These are phyloP conservation scores for Hydrotaea diabolus DNA, from an alignment of 2,888 invertebrate species.

Conservation along the genomic window DNA sequence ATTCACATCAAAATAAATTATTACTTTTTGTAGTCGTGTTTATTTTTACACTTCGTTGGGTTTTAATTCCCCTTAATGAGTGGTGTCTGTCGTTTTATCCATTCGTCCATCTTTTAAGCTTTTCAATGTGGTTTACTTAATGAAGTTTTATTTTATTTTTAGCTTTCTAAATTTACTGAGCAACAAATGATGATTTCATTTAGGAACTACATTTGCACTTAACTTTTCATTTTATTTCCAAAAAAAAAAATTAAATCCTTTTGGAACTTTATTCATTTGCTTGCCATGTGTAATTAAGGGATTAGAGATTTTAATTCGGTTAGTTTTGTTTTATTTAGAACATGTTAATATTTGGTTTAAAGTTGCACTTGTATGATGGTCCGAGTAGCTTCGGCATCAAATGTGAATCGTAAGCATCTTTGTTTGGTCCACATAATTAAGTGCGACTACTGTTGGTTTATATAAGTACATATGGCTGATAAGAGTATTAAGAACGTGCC, in stretches of 20 bases:
- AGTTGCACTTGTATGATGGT: no score
- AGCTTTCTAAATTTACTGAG: not conserved
- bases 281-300: not conserved
- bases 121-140: not conserved
- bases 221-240: not conserved
- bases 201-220: not conserved
- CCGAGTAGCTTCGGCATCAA: no score
- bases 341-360: not conserved
- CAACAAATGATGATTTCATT: not conserved
- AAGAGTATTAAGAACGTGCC: no score
- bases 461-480: no score
- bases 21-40: not conserved
- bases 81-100: not conserved
- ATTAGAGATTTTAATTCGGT: not conserved
- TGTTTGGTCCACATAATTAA: no score
- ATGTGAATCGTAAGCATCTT: no score
- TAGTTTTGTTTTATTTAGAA: no score
- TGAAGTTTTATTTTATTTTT: not conserved
- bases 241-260: not conserved
- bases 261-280: not conserved
- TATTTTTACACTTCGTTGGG: not conserved
- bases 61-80: conserved; percentile 15
- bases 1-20: not conserved
- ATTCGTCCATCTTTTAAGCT: not conserved
- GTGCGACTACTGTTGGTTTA: no score